A percentile compares a stretch with the other conserved stretches of the same genome.
Conservation (phyloP, 2,113 vertebrate species). For the Odobenus rosmarus region DNA sequence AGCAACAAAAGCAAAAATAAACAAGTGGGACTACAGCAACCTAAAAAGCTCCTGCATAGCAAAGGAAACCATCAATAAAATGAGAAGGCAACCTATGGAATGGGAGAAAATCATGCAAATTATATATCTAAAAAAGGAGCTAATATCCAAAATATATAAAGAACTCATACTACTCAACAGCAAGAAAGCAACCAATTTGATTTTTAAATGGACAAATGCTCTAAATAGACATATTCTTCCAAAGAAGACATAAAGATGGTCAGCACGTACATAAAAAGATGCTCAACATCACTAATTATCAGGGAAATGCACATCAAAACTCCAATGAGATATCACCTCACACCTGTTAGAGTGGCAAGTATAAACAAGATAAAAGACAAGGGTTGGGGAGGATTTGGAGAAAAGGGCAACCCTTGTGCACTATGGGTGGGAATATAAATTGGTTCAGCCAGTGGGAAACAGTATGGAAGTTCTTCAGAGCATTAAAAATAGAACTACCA, state of each 20-base stretch:
- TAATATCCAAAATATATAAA: background rate
- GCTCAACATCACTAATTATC: background rate
- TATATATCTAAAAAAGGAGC: background rate
- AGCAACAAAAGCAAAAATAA: background rate
- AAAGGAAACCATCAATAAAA: background rate
- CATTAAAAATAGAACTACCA: background rate
- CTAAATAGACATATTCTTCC: background rate
- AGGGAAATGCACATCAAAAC: background rate
- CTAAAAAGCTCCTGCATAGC: background rate
- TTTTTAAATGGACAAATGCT: background rate
- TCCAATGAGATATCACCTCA: background rate
- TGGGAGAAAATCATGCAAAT: background rate
- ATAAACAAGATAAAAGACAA: background rate
- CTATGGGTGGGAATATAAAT: background rate
- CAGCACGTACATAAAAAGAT: background rate
- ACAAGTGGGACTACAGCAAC: background rate
- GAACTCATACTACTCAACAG: background rate
- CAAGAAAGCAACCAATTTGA: background rate
- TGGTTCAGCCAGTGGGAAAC: background rate
- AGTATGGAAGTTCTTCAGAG: background rate
- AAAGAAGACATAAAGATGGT: background rate
- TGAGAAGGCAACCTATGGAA: background rate
- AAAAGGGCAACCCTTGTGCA: background rate
- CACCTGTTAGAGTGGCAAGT: background rate
- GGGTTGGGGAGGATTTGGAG: background rate